Evolutionary conservation across 2,888 invertebrate species (phyloP).

Genomic region (Empis stercorea): DNA sequence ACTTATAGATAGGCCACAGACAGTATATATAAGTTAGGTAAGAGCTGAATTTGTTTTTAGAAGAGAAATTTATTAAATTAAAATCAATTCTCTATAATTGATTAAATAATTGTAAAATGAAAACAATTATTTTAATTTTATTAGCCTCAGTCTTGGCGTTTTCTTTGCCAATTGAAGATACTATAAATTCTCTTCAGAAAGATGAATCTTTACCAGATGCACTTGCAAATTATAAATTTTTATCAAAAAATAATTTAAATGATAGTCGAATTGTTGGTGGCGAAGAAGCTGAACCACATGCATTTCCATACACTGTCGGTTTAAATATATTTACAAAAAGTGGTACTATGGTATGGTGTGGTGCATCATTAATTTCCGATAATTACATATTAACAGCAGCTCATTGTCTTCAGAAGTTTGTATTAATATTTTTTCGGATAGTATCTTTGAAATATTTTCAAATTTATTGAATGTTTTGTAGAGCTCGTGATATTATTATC

Average conservation of each 20-base stretch:
- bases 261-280: constrained; percentile 4
- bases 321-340: neutral
- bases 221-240: too few species aligned
- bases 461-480: neutral
- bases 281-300: constrained; percentile 1
- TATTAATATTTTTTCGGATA: neutral
- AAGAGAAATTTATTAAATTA: too few species aligned
- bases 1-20: too few species aligned
- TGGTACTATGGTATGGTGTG: neutral
- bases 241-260: neutral
- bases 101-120: too few species aligned
- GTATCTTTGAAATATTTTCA: neutral
- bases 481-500: neutral
- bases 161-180: too few species aligned
- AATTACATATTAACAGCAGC: constrained; percentile 9
- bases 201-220: too few species aligned
- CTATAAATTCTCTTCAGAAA: too few species aligned
- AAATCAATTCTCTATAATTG: too few species aligned
- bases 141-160: too few species aligned
- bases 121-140: too few species aligned
- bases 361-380: neutral
- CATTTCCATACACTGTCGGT: constrained; percentile 4
- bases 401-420: constrained; percentile 6
- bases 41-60: too few species aligned
- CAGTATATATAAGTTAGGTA: too few species aligned